Conservation (phyloP, 2,113 vertebrate genomes). For the Rhea americana region DNA sequence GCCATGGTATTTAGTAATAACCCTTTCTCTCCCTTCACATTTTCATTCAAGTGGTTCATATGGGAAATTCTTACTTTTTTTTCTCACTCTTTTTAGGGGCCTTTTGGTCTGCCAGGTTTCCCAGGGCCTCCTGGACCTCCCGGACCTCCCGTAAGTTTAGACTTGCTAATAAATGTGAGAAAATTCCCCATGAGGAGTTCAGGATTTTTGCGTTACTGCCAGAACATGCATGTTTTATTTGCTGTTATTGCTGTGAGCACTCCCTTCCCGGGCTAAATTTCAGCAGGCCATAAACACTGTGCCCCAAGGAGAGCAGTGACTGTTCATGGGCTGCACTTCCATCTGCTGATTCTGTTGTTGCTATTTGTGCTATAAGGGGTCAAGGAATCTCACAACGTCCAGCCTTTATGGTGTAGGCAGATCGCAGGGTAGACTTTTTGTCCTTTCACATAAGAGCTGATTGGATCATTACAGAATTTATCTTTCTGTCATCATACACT, state of each 20-base stretch:
- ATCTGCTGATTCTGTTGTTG: neutral
- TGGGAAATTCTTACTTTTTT: neutral
- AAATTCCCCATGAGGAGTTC: neutral
- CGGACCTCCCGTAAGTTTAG: conserved; percentile 89
- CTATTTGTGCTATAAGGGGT: neutral
- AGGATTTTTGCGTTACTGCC: neutral
- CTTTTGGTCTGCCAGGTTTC: conserved; percentile 88
- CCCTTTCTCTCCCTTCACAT: neutral
- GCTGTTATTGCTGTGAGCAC: neutral
- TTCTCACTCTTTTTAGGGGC: conserved; percentile 78
- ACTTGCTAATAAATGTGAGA: neutral
- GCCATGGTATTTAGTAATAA: neutral
- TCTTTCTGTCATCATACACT: neutral
- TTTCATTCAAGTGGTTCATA: neutral
- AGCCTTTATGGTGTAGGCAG: neutral
- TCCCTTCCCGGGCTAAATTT: neutral
- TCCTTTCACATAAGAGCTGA: neutral
- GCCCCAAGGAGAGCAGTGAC: neutral
- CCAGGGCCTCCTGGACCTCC: conserved; percentile 87
- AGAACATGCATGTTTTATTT: neutral
- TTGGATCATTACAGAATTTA: neutral
- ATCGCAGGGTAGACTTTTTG: neutral
- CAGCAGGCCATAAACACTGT: neutral
- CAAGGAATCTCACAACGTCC: rapidly evolving
- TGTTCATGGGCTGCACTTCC: neutral